These are phyloP conservation scores for Melanogrammus aeglefinus DNA, from an alignment of 2,797 vertebrate species.

Conservation along the genomic window DNA sequence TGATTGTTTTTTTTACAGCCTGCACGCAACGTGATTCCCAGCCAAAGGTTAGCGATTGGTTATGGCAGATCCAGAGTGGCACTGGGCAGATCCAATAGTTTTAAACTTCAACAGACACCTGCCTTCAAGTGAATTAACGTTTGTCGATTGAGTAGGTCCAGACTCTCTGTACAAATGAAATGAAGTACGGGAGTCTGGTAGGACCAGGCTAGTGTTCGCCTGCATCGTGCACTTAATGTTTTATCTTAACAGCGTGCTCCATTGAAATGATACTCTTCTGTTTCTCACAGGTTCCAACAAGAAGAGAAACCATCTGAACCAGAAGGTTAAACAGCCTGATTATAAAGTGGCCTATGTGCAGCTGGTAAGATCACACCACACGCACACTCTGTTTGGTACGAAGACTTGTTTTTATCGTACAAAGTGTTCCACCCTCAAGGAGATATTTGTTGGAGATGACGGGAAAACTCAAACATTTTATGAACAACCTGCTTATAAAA, in stretches of 20 bases:
- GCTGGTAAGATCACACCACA: conserved; percentile 80
- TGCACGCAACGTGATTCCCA: too few relatives aligned
- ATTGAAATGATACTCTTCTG: conserved; percentile 39
- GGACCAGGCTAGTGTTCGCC: too few relatives aligned
- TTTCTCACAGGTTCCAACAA: conserved; percentile 76
- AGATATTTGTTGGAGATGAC: background rate
- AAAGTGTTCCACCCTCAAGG: background rate
- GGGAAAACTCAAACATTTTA: background rate
- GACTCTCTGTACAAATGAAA: too few relatives aligned
- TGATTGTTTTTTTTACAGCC: too few relatives aligned
- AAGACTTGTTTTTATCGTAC: background rate
- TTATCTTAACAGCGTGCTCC: conserved; percentile 30
- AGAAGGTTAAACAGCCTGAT: conserved; percentile 87
- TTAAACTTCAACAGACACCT: too few relatives aligned
- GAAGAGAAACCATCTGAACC: conserved; percentile 86
- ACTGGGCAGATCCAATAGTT: too few relatives aligned
- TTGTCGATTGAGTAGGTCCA: too few relatives aligned
- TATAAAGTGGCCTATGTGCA: conserved; percentile 96
- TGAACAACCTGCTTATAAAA: background rate
- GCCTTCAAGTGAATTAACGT: too few relatives aligned
- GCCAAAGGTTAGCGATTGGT: too few relatives aligned
- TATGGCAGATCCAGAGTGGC: too few relatives aligned
- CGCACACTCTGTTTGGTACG: background rate
- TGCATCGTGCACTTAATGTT: too few relatives aligned
- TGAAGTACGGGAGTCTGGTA: too few relatives aligned